Conservation (phyloP, 2,113 vertebrate genomes). For the Calyptomena viridis region DNA sequence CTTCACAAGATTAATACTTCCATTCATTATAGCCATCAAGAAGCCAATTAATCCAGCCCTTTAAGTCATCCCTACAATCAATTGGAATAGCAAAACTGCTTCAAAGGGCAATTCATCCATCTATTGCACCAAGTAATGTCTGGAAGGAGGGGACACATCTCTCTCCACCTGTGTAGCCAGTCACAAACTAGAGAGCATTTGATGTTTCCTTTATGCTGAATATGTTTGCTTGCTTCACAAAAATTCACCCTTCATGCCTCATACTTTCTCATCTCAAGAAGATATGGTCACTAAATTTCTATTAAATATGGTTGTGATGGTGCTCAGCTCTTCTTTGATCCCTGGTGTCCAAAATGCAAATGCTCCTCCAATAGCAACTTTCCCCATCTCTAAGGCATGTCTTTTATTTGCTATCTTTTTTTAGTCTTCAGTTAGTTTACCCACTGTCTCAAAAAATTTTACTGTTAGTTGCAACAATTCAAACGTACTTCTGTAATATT, state of each 20-base stretch:
- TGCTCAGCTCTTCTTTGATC: background rate
- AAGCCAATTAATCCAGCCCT: background rate
- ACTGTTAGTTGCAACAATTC: background rate
- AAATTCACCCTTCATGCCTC: background rate
- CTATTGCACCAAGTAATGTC: background rate
- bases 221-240: background rate
- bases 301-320: background rate
- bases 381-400: background rate
- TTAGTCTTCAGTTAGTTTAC: background rate
- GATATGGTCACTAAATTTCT: background rate
- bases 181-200: background rate
- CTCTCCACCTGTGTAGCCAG: background rate
- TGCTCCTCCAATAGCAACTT: background rate
- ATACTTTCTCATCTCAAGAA: background rate
- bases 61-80: background rate
- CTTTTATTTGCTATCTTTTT: background rate
- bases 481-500: background rate
- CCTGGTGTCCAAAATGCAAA: background rate
- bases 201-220: background rate
- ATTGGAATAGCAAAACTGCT: background rate
- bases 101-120: background rate
- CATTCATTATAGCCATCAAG: background rate
- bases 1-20: background rate
- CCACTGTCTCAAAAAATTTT: background rate
- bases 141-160: background rate